Percentiles rank a stretch among this genome's conserved stretches.
Evolutionary conservation across 2,888 invertebrate species (phyloP).

Genomic region (Zootermopsis nevadensis): DNA sequence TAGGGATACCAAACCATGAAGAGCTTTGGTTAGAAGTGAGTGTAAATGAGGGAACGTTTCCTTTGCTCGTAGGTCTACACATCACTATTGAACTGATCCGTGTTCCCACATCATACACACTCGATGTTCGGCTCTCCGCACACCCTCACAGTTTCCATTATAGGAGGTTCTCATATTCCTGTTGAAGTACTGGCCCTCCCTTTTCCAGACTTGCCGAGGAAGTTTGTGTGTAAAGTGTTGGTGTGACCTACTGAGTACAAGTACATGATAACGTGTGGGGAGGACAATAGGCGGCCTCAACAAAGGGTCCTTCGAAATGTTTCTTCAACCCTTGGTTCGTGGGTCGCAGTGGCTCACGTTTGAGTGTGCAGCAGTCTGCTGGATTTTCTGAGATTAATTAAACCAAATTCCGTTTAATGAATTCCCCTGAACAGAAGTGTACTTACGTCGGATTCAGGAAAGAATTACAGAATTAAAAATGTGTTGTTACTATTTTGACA

Average conservation of each 20-base stretch:
- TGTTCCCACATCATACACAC: slow-evolving; percentile 22
- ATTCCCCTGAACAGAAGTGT: no score
- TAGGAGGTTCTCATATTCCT: not conserved
- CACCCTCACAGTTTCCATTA: slow-evolving; percentile 7
- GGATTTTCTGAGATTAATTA: no score
- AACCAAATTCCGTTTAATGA: no score
- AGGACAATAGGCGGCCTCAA: not conserved
- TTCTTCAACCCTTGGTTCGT: no score
- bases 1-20: slow-evolving; percentile 11
- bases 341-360: no score
- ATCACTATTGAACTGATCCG: slow-evolving; percentile 18
- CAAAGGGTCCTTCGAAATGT: no score
- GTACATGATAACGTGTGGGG: not conserved
- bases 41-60: slow-evolving; percentile 28
- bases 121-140: not conserved
- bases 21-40: not conserved
- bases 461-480: no score
- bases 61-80: not conserved
- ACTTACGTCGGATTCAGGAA: no score
- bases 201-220: not conserved
- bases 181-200: slow-evolving; percentile 5
- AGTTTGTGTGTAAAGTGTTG: not conserved
- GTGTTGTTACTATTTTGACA: no score
- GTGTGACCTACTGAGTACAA: slow-evolving; percentile 6
- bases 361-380: no score